Base-by-base conservation (phyloP, 2,888 invertebrate species). In the Agrenia bidenticulata region DNA sequence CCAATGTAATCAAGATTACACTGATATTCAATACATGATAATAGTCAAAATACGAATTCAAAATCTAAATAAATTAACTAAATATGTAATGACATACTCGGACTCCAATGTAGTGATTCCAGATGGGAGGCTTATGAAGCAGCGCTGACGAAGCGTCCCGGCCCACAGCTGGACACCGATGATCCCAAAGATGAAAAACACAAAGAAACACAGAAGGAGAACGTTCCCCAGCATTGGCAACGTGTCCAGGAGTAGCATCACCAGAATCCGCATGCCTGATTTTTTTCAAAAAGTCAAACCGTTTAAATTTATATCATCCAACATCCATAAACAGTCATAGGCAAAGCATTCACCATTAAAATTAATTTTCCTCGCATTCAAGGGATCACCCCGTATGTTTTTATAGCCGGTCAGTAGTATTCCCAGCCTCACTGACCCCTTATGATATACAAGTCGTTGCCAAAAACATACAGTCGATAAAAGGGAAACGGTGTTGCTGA, bases 161-260 rank as follows among this genome's bases (percentile, higher is more conserved):
- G 98, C 93, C 99, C 99, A 99, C 59, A 99, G 85, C 81, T 99
- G 99, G 45, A 99, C 99, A 21, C 99, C 99, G 77, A 99, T 92
- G 79, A 99, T 99, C 75, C 99, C 99, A 80, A 99, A 99, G 81
- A 99, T 99, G 86, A 99, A 99, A 87, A 99, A 99, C 67, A 99
- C 99, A 85, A 99, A 99, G 86, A 99, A 99, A 83, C 68, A 68
- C 78, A 99, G 84, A 97, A 99, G 67, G 75, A 99, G 84, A 59
- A 99, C 99, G 82, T 99, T 99, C 74, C 99, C 98, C 78, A 99
- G 84, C 99, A 99, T 99, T 15, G 99, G 99, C 75, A 99, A 85
- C 5, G 99, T 99, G 82, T 99, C 99, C 79, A 99, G 85, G 58
- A 99, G 86, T 66, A 99, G 84, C 94, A 98, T 99, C 77, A 99